phyloP scores from a whole-genome alignment of 2,113 vertebrate species.

The Xenotilapia leptura region DNA sequence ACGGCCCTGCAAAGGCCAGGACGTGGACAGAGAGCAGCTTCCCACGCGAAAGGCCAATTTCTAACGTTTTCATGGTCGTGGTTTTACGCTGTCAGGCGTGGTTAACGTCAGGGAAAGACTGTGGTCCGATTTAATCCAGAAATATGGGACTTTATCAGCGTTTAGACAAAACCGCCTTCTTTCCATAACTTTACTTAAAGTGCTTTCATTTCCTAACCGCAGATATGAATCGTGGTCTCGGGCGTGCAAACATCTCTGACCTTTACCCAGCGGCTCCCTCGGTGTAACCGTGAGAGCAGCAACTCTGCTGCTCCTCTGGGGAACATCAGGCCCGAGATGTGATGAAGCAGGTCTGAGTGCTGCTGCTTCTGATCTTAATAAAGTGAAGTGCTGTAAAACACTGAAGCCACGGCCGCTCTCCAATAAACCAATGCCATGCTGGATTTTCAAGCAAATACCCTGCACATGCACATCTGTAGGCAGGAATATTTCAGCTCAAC shows the following conservation, averaged over 20 bases:
- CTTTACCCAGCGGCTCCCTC: rapidly evolving
- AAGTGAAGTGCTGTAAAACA: not conserved
- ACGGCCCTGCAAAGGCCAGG: not conserved
- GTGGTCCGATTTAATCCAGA: not conserved
- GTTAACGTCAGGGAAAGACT: not conserved
- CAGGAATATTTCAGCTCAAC: not conserved
- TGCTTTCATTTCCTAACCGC: not conserved
- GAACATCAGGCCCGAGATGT: rapidly evolving
- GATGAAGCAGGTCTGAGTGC: not conserved
- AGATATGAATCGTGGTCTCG: not conserved
- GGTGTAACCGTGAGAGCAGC: not conserved
- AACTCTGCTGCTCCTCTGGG: not conserved
- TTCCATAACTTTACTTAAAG: not conserved
- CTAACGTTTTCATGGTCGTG: not conserved
- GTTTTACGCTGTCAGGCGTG: not conserved
- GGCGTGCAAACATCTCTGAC: too few species aligned
- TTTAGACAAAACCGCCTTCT: not conserved
- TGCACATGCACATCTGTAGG: not conserved
- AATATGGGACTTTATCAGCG: not conserved
- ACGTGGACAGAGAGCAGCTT: not conserved
- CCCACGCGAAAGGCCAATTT: not conserved
- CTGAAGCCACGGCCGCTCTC: rapidly evolving
- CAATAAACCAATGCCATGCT: not conserved
- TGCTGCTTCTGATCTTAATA: not conserved
- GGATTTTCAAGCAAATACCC: not conserved